Percentiles rank a stretch among this genome's conserved stretches.
These are phyloP conservation scores for Brachirus orientalis DNA, from an alignment of 2,113 vertebrate species.

Conservation along the genomic window DNA sequence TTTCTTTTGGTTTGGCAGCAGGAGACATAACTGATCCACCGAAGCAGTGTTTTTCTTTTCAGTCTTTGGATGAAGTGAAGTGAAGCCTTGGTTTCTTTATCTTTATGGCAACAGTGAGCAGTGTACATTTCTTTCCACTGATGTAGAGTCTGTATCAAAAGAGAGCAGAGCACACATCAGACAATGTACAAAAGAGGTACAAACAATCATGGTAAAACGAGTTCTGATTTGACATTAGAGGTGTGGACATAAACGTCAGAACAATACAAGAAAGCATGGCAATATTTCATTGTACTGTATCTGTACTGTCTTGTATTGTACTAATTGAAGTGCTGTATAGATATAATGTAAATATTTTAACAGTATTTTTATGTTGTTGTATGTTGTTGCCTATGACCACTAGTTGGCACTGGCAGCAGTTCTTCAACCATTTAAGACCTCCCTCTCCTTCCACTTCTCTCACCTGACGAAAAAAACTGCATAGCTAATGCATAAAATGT, in stretches of 20 bases:
- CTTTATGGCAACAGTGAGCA: slow-evolving; percentile 57
- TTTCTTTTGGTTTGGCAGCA: slow-evolving; percentile 73
- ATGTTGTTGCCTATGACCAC: too few relatives aligned
- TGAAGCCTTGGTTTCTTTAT: slow-evolving; percentile 73
- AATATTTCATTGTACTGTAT: neutral
- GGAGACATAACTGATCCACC: slow-evolving; percentile 81
- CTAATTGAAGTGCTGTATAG: too few relatives aligned
- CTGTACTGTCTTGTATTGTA: too few relatives aligned
- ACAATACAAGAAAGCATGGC: too few relatives aligned
- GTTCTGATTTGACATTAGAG: neutral
- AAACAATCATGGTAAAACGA: neutral
- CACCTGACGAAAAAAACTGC: too few relatives aligned
- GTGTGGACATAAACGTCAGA: too few relatives aligned
- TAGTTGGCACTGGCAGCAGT: too few relatives aligned
- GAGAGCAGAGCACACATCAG: neutral
- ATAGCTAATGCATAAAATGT: too few relatives aligned
- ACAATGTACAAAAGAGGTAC: neutral
- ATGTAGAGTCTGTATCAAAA: slow-evolving; percentile 84
- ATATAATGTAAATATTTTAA: too few relatives aligned
- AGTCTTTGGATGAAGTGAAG: slow-evolving; percentile 60
- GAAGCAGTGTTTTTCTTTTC: slow-evolving; percentile 69
- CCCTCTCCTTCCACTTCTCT: too few relatives aligned
- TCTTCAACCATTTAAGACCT: too few relatives aligned
- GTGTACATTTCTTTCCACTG: slow-evolving; percentile 81
- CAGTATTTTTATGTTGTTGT: too few relatives aligned